A percentile compares a stretch with the other conserved stretches of the same genome.
These are phyloP conservation scores for Spheniscus humboldti DNA, from an alignment of 2,797 vertebrate genomes.

Conservation along the genomic window DNA sequence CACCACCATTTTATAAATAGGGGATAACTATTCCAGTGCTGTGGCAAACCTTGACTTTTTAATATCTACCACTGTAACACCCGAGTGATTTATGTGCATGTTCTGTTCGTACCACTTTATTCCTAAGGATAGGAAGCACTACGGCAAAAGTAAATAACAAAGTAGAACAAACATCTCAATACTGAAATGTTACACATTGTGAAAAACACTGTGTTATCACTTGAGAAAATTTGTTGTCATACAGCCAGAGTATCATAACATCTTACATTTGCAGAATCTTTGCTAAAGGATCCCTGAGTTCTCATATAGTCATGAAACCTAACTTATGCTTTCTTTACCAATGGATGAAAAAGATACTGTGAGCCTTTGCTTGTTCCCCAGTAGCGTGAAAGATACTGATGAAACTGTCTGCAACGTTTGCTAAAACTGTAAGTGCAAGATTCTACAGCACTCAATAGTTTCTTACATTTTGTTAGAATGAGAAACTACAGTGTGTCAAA, in stretches of 20 bases:
- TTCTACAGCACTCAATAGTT: background rate
- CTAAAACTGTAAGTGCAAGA: background rate
- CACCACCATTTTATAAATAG: background rate
- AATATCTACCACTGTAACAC: background rate
- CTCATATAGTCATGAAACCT: background rate
- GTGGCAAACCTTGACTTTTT: constrained; percentile 6
- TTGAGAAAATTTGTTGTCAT: background rate
- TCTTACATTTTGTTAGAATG: background rate
- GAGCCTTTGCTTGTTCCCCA: background rate
- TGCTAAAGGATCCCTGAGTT: background rate
- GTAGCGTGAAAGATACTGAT: background rate
- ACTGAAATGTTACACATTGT: background rate
- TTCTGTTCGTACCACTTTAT: background rate
- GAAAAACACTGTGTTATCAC: background rate
- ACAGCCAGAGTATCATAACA: background rate
- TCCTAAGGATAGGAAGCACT: background rate
- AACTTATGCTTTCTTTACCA: background rate
- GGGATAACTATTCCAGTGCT: background rate
- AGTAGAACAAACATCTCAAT: background rate
- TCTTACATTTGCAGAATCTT: background rate
- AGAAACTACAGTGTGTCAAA: background rate
- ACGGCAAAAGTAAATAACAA: background rate
- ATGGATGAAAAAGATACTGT: background rate
- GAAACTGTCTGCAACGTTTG: background rate
- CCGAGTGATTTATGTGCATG: background rate